These are phyloP conservation scores for Euborellia annulipes DNA, from an alignment of 1,140 invertebrate species.

Conservation along the genomic window DNA sequence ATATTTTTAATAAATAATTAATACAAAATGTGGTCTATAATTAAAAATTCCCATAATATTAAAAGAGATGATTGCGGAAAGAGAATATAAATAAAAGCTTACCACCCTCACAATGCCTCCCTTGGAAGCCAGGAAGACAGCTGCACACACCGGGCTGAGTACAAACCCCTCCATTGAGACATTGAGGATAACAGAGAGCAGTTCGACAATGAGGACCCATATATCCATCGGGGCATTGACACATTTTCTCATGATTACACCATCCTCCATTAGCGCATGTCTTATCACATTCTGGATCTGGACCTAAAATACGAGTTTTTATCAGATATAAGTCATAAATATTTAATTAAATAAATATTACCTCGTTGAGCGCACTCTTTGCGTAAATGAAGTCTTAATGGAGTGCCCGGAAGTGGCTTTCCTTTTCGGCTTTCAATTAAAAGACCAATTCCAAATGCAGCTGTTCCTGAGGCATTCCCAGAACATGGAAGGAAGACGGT, in stretches of 20 bases:
- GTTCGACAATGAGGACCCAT: constrained; percentile 76
- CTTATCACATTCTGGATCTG: constrained; percentile 74
- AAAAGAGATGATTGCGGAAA: no score
- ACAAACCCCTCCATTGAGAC: constrained; percentile 82
- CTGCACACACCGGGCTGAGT: constrained; percentile 73
- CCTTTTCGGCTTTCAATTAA: constrained; percentile 64
- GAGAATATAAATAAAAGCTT: no score
- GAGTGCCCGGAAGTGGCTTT: constrained; percentile 69
- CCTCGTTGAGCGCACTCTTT: constrained; percentile 89
- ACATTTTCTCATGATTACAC: constrained; percentile 65
- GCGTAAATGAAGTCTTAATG: constrained; percentile 70
- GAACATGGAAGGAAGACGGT: constrained; percentile 80
- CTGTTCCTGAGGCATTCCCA: constrained; percentile 74
- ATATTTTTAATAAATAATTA: no score
- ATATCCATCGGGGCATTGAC: constrained; percentile 76
- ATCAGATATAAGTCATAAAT: no score
- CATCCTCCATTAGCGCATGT: constrained; percentile 68
- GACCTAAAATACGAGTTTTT: no score
- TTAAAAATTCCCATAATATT: no score
- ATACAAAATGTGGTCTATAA: no score
- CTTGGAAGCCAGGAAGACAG: constrained; percentile 76
- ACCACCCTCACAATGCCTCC: constrained; percentile 85
- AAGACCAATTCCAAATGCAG: constrained; percentile 74
- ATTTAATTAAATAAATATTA: constrained; percentile 34
- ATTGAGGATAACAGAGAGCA: constrained; percentile 80